These are phyloP conservation scores for Lophotriccus pileatus DNA, from an alignment of 2,797 vertebrate species.

Conservation along the genomic window DNA sequence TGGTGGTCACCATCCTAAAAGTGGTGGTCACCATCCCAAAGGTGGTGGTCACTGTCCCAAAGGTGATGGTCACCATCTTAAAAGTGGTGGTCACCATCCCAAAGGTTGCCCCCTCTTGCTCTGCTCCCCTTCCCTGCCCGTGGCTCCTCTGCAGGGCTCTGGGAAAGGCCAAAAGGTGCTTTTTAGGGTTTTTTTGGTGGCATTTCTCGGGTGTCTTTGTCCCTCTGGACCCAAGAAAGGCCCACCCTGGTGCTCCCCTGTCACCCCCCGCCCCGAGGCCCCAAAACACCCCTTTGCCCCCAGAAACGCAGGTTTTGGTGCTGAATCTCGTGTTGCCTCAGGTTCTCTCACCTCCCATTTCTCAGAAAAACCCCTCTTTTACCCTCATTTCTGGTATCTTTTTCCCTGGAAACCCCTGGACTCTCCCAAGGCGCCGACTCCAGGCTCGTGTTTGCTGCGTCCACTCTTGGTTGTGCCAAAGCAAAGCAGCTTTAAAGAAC, in stretches of 20 bases:
- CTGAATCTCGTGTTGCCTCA: background rate
- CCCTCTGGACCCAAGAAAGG: background rate
- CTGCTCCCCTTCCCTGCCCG: background rate
- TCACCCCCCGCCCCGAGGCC: background rate
- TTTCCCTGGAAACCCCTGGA: background rate
- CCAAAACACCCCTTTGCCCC: background rate
- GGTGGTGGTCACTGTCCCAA: too few relatives aligned
- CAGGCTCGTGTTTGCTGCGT: background rate
- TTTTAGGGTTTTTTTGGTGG: background rate
- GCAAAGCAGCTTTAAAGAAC: background rate
- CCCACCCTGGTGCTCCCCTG: accelerated
- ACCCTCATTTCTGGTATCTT: background rate
- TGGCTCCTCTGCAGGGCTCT: background rate
- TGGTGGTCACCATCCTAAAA: too few relatives aligned
- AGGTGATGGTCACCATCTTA: too few relatives aligned
- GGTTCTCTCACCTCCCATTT: background rate
- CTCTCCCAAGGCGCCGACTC: accelerated
- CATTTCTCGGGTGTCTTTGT: background rate
- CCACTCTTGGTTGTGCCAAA: background rate
- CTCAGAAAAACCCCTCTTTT: background rate
- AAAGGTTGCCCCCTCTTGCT: background rate
- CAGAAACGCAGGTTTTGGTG: background rate
- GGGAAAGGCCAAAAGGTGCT: background rate
- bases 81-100: accelerated
- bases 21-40: too few relatives aligned